Evolutionary conservation across 2,888 invertebrate genomes (phyloP).

Genomic region (Timandra comae): DNA sequence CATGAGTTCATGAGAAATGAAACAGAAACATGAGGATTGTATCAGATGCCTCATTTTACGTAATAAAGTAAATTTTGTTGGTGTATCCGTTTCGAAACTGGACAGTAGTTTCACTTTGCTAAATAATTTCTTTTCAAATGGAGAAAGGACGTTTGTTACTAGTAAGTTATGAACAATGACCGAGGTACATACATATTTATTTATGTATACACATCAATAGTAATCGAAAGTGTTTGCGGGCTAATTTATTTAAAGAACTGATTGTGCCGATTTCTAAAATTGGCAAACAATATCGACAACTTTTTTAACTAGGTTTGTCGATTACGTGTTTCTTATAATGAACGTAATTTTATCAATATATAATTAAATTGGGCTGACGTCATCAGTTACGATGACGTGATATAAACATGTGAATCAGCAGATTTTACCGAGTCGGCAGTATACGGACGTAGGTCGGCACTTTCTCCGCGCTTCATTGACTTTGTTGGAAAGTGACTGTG

Average conservation of each 20-base stretch:
- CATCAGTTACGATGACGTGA: conserved; percentile 15
- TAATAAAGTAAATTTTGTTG: conserved; percentile 18
- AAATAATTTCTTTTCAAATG: conserved; percentile 14
- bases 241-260: too few species aligned
- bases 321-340: conserved; percentile 1
- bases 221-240: too few species aligned
- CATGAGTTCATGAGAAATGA: too few species aligned
- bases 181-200: too few species aligned
- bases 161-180: conserved; percentile 4
- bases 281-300: too few species aligned
- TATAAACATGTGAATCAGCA: conserved; percentile 57
- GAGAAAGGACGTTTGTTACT: conserved; percentile 15
- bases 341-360: conserved; percentile 4
- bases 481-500: conserved; percentile 71
- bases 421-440: conserved; percentile 50
- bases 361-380: background rate
- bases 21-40: conserved; percentile 8
- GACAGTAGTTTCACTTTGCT: conserved; percentile 26
- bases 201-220: too few species aligned
- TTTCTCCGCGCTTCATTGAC: conserved; percentile 74
- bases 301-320: conserved; percentile 2
- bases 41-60: conserved; percentile 18
- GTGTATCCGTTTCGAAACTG: conserved; percentile 18
- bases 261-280: conserved; percentile 3
- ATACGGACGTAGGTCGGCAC: conserved; percentile 70